These are phyloP conservation scores for Astreopora myriophthalma DNA, from an alignment of 64 coral and sea anemone species.

Conservation along the genomic window DNA sequence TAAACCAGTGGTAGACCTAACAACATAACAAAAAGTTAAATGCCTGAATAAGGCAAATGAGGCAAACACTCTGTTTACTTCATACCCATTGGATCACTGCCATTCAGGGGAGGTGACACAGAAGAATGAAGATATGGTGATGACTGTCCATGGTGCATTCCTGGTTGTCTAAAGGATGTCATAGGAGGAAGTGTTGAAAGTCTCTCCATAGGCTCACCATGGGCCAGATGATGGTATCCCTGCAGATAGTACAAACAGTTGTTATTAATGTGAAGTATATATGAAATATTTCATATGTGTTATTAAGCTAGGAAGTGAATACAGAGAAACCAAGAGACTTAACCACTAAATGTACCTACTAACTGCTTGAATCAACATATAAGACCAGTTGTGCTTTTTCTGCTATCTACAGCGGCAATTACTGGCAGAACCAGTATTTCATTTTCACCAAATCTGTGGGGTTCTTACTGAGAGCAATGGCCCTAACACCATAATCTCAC, in stretches of 20 bases:
- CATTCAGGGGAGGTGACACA: constrained; percentile 95
- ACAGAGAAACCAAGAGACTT: neutral
- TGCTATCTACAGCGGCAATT: too few relatives aligned
- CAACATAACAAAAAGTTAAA: too few relatives aligned
- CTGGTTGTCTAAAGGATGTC: constrained; percentile 91
- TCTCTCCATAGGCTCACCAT: constrained; percentile 87
- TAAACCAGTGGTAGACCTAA: too few relatives aligned
- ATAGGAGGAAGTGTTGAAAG: constrained; percentile 82
- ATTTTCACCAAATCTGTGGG: neutral
- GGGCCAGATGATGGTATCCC: constrained; percentile 85
- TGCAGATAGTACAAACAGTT: neutral
- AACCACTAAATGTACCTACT: neutral
- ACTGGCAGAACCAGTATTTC: too few relatives aligned
- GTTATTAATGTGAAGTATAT: neutral
- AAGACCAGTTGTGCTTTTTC: neutral
- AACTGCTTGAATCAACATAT: neutral
- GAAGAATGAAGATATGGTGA: constrained; percentile 94
- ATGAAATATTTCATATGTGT: too few relatives aligned
- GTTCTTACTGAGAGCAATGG: neutral
- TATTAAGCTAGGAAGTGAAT: neutral
- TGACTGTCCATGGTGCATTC: constrained; percentile 87
- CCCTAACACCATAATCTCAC: neutral
- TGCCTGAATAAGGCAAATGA: neutral
- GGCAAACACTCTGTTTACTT: neutral
- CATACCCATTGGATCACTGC: constrained; percentile 88